Evolutionary conservation across 2,888 invertebrate species (phyloP), one percentile per base, ranked within the genome.

Genomic region (Kuschelorhynchus macadamiae): DNA sequence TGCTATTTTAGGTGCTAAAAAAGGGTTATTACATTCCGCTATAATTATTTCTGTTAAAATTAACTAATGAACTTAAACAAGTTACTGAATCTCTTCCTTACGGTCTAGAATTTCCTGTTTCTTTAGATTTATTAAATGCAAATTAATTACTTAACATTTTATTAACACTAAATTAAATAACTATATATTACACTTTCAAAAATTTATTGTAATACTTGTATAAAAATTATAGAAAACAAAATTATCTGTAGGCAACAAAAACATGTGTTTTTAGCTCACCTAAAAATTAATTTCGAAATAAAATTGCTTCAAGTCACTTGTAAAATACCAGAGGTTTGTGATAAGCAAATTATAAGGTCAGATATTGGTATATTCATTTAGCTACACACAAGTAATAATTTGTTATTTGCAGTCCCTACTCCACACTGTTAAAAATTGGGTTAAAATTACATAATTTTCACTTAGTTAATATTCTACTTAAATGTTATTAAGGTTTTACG

Each of bases 1-100:
- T 41, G 21, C n/a, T 16, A 33, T 50, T 17, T 18, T 50, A 33
- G 4, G 32, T 5, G 53, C 53, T 12, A 53, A 53, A 41, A 39
- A 41, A n/a, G 52, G 52, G 17, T 16, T 49, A 1, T 16, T 49
- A 14, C 49, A 46, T 20, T 8, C 46, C 11, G 18, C 36, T 11
- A 36, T 36, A 8, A 2, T 36, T n/a, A 36, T 11, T 8, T 11
- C 36, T 7, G n/a, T 36, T n/a, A 11, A n/a, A 12, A 9, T 36
- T 36, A 36, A 36, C 11, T n/a, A 42, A 42, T 2, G 42, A 42
- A 42, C 4, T 42, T 14, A 42, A 42, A 16, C 9, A 42, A 7
- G 16, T 42, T 42, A 2, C 14, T 42, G 42, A 42, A 2, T 42
- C 17, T 2, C 14, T 42, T n/a, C 47, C 47, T n/a, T 25, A 47